Base-by-base conservation (phyloP, 2,797 vertebrate genomes). In the Rhynchonycteris naso region DNA sequence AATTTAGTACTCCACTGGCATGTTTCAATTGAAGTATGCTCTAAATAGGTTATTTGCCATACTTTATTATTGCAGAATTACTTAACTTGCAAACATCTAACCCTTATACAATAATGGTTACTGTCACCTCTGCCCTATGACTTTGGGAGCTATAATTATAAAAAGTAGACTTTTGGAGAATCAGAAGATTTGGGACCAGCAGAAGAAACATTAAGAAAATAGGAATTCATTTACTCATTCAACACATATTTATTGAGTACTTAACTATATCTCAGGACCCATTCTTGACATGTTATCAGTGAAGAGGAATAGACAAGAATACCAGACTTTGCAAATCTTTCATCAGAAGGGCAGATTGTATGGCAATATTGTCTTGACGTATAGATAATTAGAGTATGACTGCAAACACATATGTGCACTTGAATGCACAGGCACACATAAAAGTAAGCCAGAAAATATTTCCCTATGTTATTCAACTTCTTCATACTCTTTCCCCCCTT, bases 231-330 rank as follows among this genome's bases (percentile, higher is more conserved):
- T 56, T 93, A 52, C 30, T 84, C 35, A 82, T 81, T 92, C 21
- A 90, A 59, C 54, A 90, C 15, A 88, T 90, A 35, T 26, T 78
- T 94, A 56, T 69, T 84, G 13, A 89, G 7, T 38, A 72, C 22
- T 52, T 84, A n/a, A n/a, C 35, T 61, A 3, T 94, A 87, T 87
- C 80, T 33, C 16, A 84, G 24, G 26, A 75, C 33, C 43, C 13
- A 50, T 92, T 80, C 33, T 72, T 93, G 11, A 63, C 21, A 52
- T 26, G 80, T 4, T 13, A 47, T 83, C 56, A 63, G 21, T 83
- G 38, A 88, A 89, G 28, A 86, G 11, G 86, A 87, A 72, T 33
- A 81, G 69, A 91, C 59, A 63, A 81, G 91, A 88, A 66, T 80
- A 61, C 15, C 26, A 72, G 19, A 15, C 11, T 63, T 69, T 50